Evolutionary conservation across 2,888 invertebrate species (phyloP).

Genomic region (Tipula lateralis): DNA sequence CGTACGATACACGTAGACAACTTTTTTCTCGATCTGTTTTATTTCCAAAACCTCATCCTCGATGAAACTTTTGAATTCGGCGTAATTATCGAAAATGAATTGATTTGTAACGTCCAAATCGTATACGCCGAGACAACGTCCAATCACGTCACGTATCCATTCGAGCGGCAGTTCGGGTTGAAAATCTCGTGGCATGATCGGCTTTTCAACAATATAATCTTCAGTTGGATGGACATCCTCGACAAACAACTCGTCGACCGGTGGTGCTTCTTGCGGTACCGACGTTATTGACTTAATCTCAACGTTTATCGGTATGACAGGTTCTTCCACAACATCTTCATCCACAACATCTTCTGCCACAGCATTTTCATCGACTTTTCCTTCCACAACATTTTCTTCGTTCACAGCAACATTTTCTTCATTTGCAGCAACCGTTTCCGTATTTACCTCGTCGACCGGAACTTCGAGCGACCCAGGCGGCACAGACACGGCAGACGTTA

Average conservation of each 20-base stretch:
- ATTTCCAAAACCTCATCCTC: constrained; percentile 52
- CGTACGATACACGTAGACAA: constrained; percentile 64
- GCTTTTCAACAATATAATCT: background rate
- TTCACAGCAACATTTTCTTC: background rate
- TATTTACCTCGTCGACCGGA: background rate
- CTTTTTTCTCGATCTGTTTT: constrained; percentile 53
- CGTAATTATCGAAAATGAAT: constrained; percentile 54
- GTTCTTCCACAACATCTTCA: background rate
- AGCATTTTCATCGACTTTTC: background rate
- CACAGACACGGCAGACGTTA: background rate
- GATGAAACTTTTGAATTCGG: constrained; percentile 53
- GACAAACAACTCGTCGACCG: background rate
- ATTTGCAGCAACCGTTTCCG: no score
- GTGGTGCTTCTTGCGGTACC: background rate
- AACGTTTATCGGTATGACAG: no score
- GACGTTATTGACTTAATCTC: no score
- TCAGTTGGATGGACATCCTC: background rate
- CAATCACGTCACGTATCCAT: constrained; percentile 47
- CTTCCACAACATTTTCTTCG: background rate
- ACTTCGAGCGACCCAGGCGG: background rate
- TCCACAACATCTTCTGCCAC: background rate
- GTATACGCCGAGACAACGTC: constrained; percentile 38
- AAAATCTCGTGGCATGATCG: background rate
- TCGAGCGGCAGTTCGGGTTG: constrained; percentile 33
- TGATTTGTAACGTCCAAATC: constrained; percentile 66